Conservation (phyloP, 2,113 vertebrate genomes). For the Sturnus vulgaris region DNA sequence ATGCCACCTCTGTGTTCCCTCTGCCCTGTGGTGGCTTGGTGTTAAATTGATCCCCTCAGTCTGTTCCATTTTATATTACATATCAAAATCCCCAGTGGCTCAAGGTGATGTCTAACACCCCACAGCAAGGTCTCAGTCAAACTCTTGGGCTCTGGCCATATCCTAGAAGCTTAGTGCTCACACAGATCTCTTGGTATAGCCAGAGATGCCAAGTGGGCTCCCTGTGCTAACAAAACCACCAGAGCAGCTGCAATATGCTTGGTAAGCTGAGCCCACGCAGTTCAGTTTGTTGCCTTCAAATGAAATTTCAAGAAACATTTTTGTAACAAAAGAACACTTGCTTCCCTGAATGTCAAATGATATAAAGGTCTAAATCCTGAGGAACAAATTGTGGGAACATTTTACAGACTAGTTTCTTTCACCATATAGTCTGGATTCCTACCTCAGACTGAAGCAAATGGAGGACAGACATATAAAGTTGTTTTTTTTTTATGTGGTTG, state of each 20-base stretch:
- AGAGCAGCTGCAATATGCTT: neutral
- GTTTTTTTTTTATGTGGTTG: neutral
- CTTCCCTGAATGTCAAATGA: neutral
- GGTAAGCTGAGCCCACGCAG: neutral
- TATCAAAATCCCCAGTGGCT: neutral
- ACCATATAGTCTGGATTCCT: neutral
- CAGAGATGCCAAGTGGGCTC: neutral
- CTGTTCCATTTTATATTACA: neutral
- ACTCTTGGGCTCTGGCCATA: neutral
- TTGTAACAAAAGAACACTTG: neutral
- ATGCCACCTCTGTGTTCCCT: neutral
- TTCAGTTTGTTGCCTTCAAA: neutral
- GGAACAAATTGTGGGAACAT: neutral
- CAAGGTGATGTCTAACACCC: neutral
- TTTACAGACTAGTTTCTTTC: neutral
- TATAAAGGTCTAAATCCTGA: neutral
- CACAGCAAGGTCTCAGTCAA: neutral
- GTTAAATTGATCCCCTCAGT: neutral
- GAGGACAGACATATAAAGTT: neutral
- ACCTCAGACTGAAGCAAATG: neutral
- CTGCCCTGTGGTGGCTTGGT: fast-evolving
- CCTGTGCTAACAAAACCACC: neutral
- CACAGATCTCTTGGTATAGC: neutral
- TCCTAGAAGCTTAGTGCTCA: neutral
- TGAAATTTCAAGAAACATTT: neutral